These are phyloP conservation scores for Molanna angustata DNA, from an alignment of 2,888 invertebrate genomes.

Conservation along the genomic window DNA sequence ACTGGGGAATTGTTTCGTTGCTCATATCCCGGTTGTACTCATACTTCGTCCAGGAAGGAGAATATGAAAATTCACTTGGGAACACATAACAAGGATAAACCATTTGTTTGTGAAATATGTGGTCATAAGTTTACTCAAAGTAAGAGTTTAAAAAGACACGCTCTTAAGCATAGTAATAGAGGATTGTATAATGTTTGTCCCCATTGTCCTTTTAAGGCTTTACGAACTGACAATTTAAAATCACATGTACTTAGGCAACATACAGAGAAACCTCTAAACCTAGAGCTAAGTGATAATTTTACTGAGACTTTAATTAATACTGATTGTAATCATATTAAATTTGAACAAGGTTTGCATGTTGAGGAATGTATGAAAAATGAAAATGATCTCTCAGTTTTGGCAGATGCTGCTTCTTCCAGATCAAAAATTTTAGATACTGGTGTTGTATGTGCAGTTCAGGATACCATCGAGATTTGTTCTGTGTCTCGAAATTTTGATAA, in stretches of 20 bases:
- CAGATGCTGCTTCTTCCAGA: constrained; percentile 28
- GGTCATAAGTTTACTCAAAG: constrained; percentile 55
- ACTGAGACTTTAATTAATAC: constrained; percentile 19
- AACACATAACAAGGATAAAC: constrained; percentile 54
- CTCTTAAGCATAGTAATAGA: constrained; percentile 36
- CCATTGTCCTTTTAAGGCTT: constrained; percentile 48
- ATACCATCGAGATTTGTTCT: not conserved
- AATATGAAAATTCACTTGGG: constrained; percentile 54
- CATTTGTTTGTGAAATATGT: constrained; percentile 57
- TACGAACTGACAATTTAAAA: constrained; percentile 53
- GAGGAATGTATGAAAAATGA: constrained; percentile 6
- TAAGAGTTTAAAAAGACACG: constrained; percentile 46
- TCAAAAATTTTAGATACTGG: constrained; percentile 16
- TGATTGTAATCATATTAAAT: constrained; percentile 9
- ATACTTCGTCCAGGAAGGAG: constrained; percentile 50
- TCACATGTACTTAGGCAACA: constrained; percentile 45
- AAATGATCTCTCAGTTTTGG: constrained; percentile 25
- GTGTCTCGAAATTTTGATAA: constrained; percentile 24
- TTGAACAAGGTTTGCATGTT: constrained; percentile 8
- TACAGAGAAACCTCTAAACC: constrained; percentile 29
- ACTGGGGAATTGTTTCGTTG: constrained; percentile 53
- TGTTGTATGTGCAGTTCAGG: not conserved
- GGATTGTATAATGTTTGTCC: constrained; percentile 43
- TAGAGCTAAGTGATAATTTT: constrained; percentile 23
- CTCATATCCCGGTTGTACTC: constrained; percentile 45